Evolutionary conservation across 2,888 invertebrate genomes (phyloP), one percentile per base, ranked within the genome.

Genomic region (Drosophila lutescens): DNA sequence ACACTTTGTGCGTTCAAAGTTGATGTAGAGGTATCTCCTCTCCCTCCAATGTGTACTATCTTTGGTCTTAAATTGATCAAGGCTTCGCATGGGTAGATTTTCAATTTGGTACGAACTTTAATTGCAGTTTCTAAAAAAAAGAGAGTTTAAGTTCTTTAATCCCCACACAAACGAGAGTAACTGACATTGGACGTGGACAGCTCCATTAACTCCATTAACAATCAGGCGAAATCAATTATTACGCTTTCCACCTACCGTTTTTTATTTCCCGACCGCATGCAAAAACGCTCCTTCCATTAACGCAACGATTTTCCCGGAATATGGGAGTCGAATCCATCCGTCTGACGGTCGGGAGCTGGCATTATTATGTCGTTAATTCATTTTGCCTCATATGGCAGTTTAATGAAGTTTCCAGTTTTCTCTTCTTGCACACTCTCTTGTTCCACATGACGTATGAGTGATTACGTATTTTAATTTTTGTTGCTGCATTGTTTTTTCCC

Each of bases 321-420:
- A 63, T 49, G 62, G 62, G n/a, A 26, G 63, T 44, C 53, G 47
- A 34, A 36, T 23, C 26, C 23, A 36, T 23, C 26, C 23, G 23
- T 15, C 47, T 10, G 38, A 17, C 17, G 38, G 49, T n/a, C 4
- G 51, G 50, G 17, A 43, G 17, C 38, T 10, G 34, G 41, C 74
- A 66, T 61, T 55, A 79, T 82, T 84, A 88, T 74, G 74, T 83
- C 77, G 76, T 88, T 84, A 78, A 84, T 88, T 84, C 83, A 88
- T 83, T 84, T 88, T 66, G 49, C 70, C 73, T 79, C 80, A 73
- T 76, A 71, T 74, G 83, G 71, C 69, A 77, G 70, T 69, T 85
- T 67, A 86, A 79, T 79, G 75, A 76, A 49, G 44, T 55, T 77
- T 81, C 80, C 67, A 63, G 46, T 53, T 46, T 43, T 44, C 50